Percentiles rank a stretch among this genome's conserved stretches.
phyloP scores from a whole-genome alignment of 2,888 invertebrate genomes.

The Hartigia nigra region DNA sequence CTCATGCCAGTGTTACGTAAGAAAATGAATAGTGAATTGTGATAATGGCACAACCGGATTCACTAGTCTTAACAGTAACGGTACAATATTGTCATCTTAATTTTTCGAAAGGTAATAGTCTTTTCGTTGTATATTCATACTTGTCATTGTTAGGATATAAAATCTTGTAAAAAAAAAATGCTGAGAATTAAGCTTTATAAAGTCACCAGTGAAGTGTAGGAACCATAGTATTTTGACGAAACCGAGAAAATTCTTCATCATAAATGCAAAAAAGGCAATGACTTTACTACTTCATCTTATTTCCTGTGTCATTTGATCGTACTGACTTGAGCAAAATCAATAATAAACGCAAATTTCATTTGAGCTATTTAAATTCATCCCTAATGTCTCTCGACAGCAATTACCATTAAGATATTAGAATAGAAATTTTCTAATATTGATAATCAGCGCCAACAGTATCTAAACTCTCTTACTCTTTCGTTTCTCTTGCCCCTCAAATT shows the following conservation, averaged over 20 bases:
- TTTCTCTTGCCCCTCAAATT: not conserved
- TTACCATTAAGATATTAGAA: constrained; percentile 28
- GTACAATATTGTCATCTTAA: not conserved
- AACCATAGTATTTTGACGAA: not conserved
- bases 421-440: constrained; percentile 12
- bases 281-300: not conserved
- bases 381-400: constrained; percentile 3
- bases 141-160: not conserved
- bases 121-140: not conserved
- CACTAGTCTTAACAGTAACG: not conserved
- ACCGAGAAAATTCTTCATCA: not conserved
- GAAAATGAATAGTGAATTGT: not conserved
- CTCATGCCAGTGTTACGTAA: not conserved
- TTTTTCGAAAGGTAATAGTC: not conserved
- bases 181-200: not conserved
- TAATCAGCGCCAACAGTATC: not conserved
- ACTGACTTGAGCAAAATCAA: constrained; percentile 7
- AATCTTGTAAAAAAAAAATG: not conserved
- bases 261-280: constrained; percentile 1
- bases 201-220: not conserved
- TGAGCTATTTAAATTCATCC: constrained; percentile 5
- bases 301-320: constrained; percentile 4
- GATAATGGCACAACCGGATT: not conserved
- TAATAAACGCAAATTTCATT: not conserved
- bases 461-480: not conserved